Conservation (phyloP, 2,888 invertebrate species). For the Hirtodrosophila cameraria region DNA sequence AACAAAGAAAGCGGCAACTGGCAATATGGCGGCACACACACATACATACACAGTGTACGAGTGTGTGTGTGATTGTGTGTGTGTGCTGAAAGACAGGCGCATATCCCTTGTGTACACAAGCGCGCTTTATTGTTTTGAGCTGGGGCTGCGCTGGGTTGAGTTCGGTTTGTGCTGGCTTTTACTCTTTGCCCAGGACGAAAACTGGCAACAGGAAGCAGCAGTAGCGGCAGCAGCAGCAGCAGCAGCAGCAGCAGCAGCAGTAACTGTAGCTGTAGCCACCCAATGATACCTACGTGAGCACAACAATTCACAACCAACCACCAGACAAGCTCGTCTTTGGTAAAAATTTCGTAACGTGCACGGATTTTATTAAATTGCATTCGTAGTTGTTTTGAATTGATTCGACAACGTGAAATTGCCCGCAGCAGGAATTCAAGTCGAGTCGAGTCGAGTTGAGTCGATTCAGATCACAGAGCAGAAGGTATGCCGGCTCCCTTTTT, state of each 20-base stretch:
- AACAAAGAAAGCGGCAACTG: slow-evolving; percentile 71
- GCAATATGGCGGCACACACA: slow-evolving; percentile 65
- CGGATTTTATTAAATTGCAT: slow-evolving; percentile 83
- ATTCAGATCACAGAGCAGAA: slow-evolving; percentile 13
- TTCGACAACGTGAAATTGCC: slow-evolving; percentile 73
- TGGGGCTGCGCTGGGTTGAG: too few species aligned
- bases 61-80: slow-evolving; percentile 31
- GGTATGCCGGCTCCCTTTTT: neutral
- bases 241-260: slow-evolving; percentile 22
- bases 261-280: slow-evolving; percentile 38
- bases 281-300: slow-evolving; percentile 53
- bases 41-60: slow-evolving; percentile 17
- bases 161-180: too few species aligned
- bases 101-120: slow-evolving; percentile 82
- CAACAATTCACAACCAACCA: slow-evolving; percentile 45
- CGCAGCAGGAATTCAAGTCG: slow-evolving; percentile 46
- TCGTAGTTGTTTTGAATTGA: slow-evolving; percentile 83
- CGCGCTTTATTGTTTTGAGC: slow-evolving; percentile 82
- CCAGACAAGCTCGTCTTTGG: slow-evolving; percentile 56
- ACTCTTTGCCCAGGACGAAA: slow-evolving; percentile 55
- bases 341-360: slow-evolving; percentile 72
- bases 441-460: too few species aligned
- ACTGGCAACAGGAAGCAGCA: neutral
- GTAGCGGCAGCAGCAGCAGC: slow-evolving; percentile 7
- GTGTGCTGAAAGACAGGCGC: slow-evolving; percentile 67